phyloP scores from a whole-genome alignment of 2,888 invertebrate genomes.

The Hipparchia sbordonii region DNA sequence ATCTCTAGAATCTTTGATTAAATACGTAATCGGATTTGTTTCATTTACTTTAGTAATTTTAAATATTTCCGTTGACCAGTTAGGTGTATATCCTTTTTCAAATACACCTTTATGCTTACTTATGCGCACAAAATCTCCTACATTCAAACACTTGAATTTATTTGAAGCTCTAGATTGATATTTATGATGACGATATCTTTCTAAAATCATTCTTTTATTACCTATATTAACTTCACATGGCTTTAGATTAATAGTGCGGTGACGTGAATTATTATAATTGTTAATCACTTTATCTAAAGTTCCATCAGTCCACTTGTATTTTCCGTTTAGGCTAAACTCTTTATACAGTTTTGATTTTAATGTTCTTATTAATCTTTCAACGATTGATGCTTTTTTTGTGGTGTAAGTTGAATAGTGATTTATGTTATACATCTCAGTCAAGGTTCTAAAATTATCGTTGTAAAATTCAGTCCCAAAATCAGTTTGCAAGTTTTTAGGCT shows the following conservation, averaged over 20 bases:
- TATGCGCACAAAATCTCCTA: constrained; percentile 16
- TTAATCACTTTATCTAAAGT: constrained; percentile 30
- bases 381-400: constrained; percentile 36
- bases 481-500: constrained; percentile 39
- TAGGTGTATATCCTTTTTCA: background rate
- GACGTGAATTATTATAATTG: background rate
- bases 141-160: constrained; percentile 1
- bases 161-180: constrained; percentile 7
- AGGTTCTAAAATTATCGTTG: constrained; percentile 25
- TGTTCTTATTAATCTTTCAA: constrained; percentile 40
- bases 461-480: constrained; percentile 41
- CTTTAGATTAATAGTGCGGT: too few relatives aligned
- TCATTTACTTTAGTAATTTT: too few relatives aligned
- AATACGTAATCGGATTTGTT: constrained; percentile 42
- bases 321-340: constrained; percentile 3
- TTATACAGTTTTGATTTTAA: constrained; percentile 33
- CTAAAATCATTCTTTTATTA: background rate
- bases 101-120: constrained; percentile 21
- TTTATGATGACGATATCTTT: constrained; percentile 33
- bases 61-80: too few relatives aligned
- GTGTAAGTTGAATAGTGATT: constrained; percentile 38
- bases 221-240: too few relatives aligned
- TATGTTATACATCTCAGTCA: constrained; percentile 16
- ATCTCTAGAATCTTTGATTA: constrained; percentile 44
- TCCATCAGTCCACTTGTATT: constrained; percentile 16